Evolutionary conservation across 2,888 invertebrate species (phyloP).

Genomic region (Belgica antarctica): DNA sequence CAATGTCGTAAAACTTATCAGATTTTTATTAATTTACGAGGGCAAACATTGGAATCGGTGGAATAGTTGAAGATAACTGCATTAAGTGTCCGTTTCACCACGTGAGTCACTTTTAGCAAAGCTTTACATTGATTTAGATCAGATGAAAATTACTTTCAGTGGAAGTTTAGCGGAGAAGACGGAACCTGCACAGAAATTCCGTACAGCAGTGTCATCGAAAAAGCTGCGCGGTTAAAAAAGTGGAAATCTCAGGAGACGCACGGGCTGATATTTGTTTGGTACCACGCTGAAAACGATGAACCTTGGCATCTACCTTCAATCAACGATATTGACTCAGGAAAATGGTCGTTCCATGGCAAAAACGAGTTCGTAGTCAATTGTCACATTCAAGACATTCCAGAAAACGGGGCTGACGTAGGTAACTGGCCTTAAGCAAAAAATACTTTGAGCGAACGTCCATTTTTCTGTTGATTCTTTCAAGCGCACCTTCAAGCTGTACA

Average conservation of each 20-base stretch:
- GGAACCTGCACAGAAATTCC: conserved; percentile 76
- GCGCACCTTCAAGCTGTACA: conserved; percentile 79
- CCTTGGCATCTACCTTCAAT: conserved; percentile 70
- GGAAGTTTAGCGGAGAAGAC: conserved; percentile 73
- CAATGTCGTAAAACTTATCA: too few species aligned
- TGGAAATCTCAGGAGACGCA: conserved; percentile 71
- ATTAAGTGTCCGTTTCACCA: conserved; percentile 88
- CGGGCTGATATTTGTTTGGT: conserved; percentile 77
- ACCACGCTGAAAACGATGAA: conserved; percentile 67
- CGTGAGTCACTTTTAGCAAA: too few species aligned
- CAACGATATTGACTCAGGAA: conserved; percentile 57
- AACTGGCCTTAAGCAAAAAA: not conserved
- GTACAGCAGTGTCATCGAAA: conserved; percentile 57
- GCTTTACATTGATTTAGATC: too few species aligned
- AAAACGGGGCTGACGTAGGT: conserved; percentile 78
- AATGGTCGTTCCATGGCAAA: conserved; percentile 69
- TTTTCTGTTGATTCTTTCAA: not conserved
- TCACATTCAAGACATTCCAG: conserved; percentile 86
- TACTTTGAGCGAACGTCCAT: not conserved
- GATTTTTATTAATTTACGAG: conserved; percentile 58
- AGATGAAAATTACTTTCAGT: too few species aligned
- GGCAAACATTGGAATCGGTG: conserved; percentile 80
- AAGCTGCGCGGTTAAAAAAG: conserved; percentile 47
- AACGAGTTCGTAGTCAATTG: conserved; percentile 75
- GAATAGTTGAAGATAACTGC: conserved; percentile 71